These are phyloP conservation scores for Carcina quercana DNA, from an alignment of 2,888 invertebrate species.

Conservation along the genomic window DNA sequence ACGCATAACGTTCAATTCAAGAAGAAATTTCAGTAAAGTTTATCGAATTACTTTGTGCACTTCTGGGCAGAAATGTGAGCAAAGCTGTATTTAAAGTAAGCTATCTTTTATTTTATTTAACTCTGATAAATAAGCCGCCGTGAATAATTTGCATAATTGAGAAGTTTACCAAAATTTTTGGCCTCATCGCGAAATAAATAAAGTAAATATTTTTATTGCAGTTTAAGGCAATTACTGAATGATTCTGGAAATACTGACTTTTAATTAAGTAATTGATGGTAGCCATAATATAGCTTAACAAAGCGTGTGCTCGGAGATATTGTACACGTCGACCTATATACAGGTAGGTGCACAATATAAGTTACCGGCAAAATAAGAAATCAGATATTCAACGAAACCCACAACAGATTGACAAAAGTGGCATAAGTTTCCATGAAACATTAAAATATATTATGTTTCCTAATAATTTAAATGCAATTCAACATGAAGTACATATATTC, in stretches of 20 bases:
- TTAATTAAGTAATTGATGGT: slow-evolving; percentile 14
- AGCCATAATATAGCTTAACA: slow-evolving; percentile 10
- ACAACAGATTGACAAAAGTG: too few relatives aligned
- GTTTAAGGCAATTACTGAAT: slow-evolving; percentile 3
- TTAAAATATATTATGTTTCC: too few relatives aligned
- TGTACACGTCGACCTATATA: too few relatives aligned
- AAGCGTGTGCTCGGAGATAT: slow-evolving; percentile 15
- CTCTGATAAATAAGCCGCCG: neutral
- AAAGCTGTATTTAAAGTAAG: slow-evolving; percentile 5
- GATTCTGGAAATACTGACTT: slow-evolving; percentile 3
- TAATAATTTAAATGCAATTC: too few relatives aligned
- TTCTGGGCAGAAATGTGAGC: neutral
- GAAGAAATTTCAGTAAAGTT: slow-evolving; percentile 4
- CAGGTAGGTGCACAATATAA: too few relatives aligned
- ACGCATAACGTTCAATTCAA: slow-evolving; percentile 1
- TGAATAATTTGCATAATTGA: slow-evolving; percentile 11
- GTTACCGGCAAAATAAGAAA: too few relatives aligned
- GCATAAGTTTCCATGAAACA: too few relatives aligned
- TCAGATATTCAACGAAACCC: too few relatives aligned
- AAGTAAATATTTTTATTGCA: slow-evolving; percentile 8
- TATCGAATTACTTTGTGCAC: neutral
- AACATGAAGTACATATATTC: too few relatives aligned
- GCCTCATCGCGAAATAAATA: slow-evolving; percentile 3
- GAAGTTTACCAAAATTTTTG: slow-evolving; percentile 6
- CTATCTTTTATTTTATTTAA: slow-evolving; percentile 5